Base-by-base conservation (phyloP, 2,113 vertebrate genomes). In the Oxyruncus cristatus region DNA sequence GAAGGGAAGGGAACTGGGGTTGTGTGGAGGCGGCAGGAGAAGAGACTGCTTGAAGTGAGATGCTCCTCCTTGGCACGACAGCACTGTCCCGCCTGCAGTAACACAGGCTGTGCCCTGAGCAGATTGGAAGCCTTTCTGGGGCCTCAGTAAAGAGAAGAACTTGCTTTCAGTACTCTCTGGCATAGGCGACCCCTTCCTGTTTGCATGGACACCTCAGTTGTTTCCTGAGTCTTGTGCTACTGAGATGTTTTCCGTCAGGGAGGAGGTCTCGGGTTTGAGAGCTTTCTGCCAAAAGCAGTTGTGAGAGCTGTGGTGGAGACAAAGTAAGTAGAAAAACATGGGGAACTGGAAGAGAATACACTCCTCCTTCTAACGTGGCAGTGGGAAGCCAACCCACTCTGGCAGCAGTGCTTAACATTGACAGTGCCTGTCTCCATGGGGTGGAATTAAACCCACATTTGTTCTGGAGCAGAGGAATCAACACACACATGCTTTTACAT, bases 341-440 rank as follows among this genome's bases (percentile, higher is more conserved):
- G n/a, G 26, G 10, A 68, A 16, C 2, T 47, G 79, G 59, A 49
- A 70, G 49, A 26, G 44, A 76, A 83, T 12, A 5, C 27, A 39
- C 12, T 5, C 11, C 17, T 70, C 42, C 23, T 91, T 39, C 33
- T 14, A 65, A 22, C 16, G 3, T 1, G 23, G 70, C 66, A 82
- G 23, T 2, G 4, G 76, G 63, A 52, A 68, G 18, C 5, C 3
- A 10, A 19, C 14, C 11, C 3, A 2, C 12, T 22, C 23, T 56
- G 62, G 28, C 67, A 68, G 30, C 2, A 9, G 18, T 4, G 50
- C 24, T 32, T 4, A 44, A 24, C 2, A 5, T 26, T 4, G 3
- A 7, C 0, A 35, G 23, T n/a, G 35, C 52, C 6, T 27, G 27
- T 39, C n/a, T 39, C 5, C 13, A 0, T 2, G 55, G 16, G 21